Evolutionary conservation across 2,113 vertebrate species (phyloP), one percentile per base, ranked within the genome.

Genomic region (Caloenas nicobarica): DNA sequence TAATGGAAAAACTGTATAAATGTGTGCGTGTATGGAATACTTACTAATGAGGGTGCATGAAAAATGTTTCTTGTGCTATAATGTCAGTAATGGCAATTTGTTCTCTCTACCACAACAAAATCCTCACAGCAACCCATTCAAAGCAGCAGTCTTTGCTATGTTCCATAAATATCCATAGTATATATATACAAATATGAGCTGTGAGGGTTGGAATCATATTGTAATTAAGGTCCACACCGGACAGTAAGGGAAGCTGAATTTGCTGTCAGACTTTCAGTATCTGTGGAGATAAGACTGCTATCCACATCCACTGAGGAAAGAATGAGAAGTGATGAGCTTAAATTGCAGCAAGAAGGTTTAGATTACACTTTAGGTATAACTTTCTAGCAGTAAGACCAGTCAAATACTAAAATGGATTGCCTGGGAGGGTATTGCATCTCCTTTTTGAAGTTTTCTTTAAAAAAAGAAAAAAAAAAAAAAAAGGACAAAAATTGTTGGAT

Each of bases 41-140:
- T 65, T 54, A 40, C 36, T 90, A 88, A 92, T 5, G 34, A 81
- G 72, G 6, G 24, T 26, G n/a, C 28, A 34, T 84, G 83, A 94
- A 94, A 94, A 91, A 89, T 81, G 61, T 36, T 95, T 93, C 65
- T 84, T 87, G 61, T 50, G 19, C 83, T 84, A 18, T 89, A 86
- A 81, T 79, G 56, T 69, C 72, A 89, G 73, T 42, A 65, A 48
- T 54, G 88, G 73, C 50, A 65, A 96, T 92, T 96, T 86, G 85
- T 94, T 96, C 95, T 85, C 81, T 89, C 64, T 85, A 51, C 82
- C 80, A 81, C 73, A 85, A 91, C 57, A 84, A 91, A 94, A 96
- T 79, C 66, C 69, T 95, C 61, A 36, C 57, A 84, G 40, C 50
- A 44, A 81, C 92, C 61, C 61, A 74, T 96, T 96, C 91, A 91